Base-by-base conservation (phyloP, 2,888 invertebrate genomes). In the Cremastobaeus sp. region DNA sequence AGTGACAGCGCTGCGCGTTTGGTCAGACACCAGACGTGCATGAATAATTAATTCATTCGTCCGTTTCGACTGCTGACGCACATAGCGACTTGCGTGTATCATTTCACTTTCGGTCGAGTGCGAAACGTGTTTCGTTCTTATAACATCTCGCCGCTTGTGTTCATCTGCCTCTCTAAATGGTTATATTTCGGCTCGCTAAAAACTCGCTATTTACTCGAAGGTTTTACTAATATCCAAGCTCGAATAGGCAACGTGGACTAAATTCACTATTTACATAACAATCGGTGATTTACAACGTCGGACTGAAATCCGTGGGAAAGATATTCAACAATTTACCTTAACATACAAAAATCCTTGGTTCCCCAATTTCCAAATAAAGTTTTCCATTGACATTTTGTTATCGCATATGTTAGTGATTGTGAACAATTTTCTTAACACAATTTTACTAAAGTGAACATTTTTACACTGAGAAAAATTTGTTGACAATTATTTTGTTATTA, bases 11-110 rank as follows among this genome's bases (percentile, higher is more conserved):
- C 70, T 43, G 76, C 71, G 78, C 76, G 76, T 79, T 79, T 72
- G 75, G 75, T 78, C 79, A 81, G 82, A 79, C 82, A 79, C 77
- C 72, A 82, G 83, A 79, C 81, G 80, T 79, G 82, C 80, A 85
- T 85, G 85, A 84, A 85, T 85, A 85, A 85, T 85, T 84, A 85
- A 85, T 85, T 80, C 77, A 77, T 85, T 80, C 77, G 76, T 79
- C 79, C 79, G 79, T 82, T 81, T 81, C 78, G 75, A 64, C 66
- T 69, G 50, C 54, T 50, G 76, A 52, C 69, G 57, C 57, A 55
- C 52, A 72, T 28, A 39, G 66, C 39, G 64, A 74, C 73, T 74
- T 54, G 45, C 73, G 47, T 62, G 43, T 48, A 37, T 37, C 35
- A 39, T 43, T 70, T 73, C 34, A 62, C 37, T 64, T 59, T 57